These are phyloP conservation scores for Streblospio benedicti DNA, from an alignment of 1,140 invertebrate genomes.

Conservation along the genomic window DNA sequence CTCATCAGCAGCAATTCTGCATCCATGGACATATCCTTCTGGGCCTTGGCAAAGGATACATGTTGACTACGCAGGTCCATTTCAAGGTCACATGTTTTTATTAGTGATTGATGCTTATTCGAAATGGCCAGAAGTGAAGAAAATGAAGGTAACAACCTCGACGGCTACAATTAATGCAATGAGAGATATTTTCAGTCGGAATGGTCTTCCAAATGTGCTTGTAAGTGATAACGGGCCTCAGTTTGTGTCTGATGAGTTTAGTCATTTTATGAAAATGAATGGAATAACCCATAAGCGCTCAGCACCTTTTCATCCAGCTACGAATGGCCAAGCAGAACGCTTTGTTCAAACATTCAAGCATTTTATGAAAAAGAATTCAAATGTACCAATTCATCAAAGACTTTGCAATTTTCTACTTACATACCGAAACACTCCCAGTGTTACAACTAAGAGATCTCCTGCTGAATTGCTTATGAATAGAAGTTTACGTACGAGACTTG, in stretches of 20 bases:
- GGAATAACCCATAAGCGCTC: constrained; percentile 20
- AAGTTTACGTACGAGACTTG: background rate
- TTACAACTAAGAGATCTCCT: background rate
- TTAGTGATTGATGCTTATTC: constrained; percentile 2
- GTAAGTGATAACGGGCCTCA: constrained; percentile 29
- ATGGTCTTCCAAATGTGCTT: constrained; percentile 1
- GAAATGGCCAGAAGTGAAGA: background rate
- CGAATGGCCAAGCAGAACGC: constrained; percentile 31
- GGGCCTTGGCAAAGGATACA: constrained; percentile 11
- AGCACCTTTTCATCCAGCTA: constrained; percentile 28
- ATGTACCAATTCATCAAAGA: background rate
- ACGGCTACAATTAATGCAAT: constrained; percentile 18
- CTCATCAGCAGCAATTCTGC: constrained; percentile 4
- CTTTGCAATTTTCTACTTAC: background rate
- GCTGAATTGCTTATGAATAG: constrained; percentile 7
- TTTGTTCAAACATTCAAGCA: constrained; percentile 27
- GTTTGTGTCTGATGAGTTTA: constrained; percentile 27
- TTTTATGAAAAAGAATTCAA: too few species aligned
- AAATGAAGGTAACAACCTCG: constrained; percentile 10
- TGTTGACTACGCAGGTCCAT: constrained; percentile 44
- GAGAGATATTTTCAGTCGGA: background rate
- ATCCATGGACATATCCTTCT: constrained; percentile 1
- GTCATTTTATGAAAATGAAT: constrained; percentile 20
- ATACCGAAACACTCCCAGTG: background rate
- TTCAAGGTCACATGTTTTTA: constrained; percentile 16